Evolutionary conservation across 2,888 invertebrate genomes (phyloP), one percentile per base, ranked within the genome.

Genomic region (Pediacus dermestoides): DNA sequence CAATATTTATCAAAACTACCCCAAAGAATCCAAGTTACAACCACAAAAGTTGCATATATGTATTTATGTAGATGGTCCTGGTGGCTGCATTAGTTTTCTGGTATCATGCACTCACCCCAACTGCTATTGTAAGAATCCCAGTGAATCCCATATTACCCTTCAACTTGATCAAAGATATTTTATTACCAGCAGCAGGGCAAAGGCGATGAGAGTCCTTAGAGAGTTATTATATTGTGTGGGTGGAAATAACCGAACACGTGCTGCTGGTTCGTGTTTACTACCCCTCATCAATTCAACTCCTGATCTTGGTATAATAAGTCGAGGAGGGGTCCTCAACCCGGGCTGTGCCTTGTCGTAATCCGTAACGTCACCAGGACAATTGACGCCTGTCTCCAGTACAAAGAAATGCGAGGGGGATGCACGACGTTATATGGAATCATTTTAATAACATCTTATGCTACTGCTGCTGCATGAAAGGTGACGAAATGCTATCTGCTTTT

Each of bases 361-460:
- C 41, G 37, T 32, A 43, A 34, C 43, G 41, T 46, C 43, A 43
- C 32, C 39, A 32, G 46, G 37, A 46, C 46, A 46, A 46, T 46
- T 46, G 43, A 44, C 39, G 43, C 38, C 35, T 41, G 46, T 46
- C 46, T 42, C 40, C 40, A 46, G 38, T 43, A 45, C 36, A 46
- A 46, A 35, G 41, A 41, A 44, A 37, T 31, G 38, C 18, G 22
- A 18, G 9, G 30, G 26, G 34, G 41, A n/a, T 18, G n/a, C 21
- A 18, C n/a, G 21, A 18, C 21, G 21, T 18, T 18, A n/a, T 18
- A 18, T 18, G 21, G n/a, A 18, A n/a, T n/a, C 21, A 18, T 18
- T 18, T n/a, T n/a, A 18, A 18, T 18, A 7, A 7, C 21, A 18
- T 18, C 6, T 18, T 18, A 7, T n/a, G n/a, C n/a, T n/a, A n/a